phyloP scores from a whole-genome alignment of 2,888 invertebrate genomes.

The Bimastos eiseni region DNA sequence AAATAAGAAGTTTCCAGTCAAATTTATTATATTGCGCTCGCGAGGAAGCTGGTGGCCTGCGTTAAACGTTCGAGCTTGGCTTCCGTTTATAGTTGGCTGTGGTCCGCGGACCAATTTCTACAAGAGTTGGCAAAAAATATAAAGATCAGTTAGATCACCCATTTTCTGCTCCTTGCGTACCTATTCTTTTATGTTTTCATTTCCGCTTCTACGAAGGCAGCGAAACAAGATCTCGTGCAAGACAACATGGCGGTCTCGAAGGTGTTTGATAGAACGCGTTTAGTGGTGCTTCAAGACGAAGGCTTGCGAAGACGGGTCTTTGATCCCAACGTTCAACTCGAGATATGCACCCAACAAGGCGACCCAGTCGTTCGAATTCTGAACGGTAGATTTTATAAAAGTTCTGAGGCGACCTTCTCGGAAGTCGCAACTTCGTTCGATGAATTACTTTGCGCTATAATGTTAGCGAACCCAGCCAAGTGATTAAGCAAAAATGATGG shows the following conservation, averaged over 20 bases:
- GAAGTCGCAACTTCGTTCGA: not conserved
- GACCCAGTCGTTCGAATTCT: slow-evolving; percentile 7
- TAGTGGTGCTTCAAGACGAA: slow-evolving; percentile 3
- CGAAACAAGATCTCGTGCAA: slow-evolving; percentile 20
- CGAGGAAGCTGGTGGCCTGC: no score
- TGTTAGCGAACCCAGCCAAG: not conserved
- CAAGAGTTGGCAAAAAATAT: no score
- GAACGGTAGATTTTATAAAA: slow-evolving; percentile 2
- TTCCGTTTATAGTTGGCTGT: no score
- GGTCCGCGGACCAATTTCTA: no score
- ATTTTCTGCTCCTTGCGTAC: not conserved
- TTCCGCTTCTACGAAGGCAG: not conserved
- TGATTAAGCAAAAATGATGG: not conserved
- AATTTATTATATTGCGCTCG: no score
- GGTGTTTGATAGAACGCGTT: not conserved
- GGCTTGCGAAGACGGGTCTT: not conserved
- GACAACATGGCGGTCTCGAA: slow-evolving; percentile 20
- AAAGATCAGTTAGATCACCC: no score
- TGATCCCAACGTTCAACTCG: slow-evolving; percentile 16
- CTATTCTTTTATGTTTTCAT: not conserved
- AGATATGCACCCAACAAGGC: not conserved
- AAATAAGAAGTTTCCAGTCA: no score
- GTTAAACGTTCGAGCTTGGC: no score
- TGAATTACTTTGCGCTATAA: not conserved
- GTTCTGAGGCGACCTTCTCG: not conserved